These are phyloP conservation scores for Distichodus sexfasciatus DNA, from an alignment of 2,797 vertebrate species.

Conservation along the genomic window DNA sequence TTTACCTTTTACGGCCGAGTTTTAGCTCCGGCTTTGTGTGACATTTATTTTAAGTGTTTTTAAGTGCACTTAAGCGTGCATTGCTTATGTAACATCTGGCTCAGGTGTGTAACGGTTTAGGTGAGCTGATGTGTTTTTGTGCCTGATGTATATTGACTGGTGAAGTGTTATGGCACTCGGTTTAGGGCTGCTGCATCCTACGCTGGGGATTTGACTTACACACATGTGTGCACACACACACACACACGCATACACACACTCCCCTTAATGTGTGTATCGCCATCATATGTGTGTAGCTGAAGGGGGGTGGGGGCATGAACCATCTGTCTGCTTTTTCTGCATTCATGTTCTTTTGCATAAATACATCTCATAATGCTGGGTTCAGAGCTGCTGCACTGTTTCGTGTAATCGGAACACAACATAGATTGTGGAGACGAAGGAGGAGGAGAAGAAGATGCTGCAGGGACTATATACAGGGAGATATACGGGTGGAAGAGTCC, in stretches of 20 bases:
- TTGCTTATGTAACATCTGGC: too few species aligned
- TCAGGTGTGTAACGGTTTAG: slow-evolving; percentile 17
- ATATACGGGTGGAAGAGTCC: too few species aligned
- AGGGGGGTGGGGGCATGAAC: slow-evolving; percentile 39
- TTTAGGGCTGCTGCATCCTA: slow-evolving; percentile 54
- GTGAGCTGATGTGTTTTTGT: slow-evolving; percentile 46
- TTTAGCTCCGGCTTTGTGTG: too few species aligned
- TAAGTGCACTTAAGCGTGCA: too few species aligned
- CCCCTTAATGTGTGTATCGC: slow-evolving; percentile 32
- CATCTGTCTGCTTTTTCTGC: slow-evolving; percentile 39
- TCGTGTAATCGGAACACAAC: too few species aligned
- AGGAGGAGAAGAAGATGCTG: too few species aligned
- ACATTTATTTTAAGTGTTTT: too few species aligned
- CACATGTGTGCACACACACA: slow-evolving; percentile 42
- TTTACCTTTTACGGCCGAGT: too few species aligned
- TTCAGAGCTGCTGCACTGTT: not conserved
- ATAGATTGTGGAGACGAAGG: too few species aligned
- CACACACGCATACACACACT: slow-evolving; percentile 45
- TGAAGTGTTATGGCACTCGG: slow-evolving; percentile 61
- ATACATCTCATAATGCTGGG: slow-evolving; percentile 25
- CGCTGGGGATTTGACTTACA: slow-evolving; percentile 57
- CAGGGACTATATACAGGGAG: not conserved
- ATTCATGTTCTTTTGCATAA: slow-evolving; percentile 13
- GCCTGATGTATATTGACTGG: slow-evolving; percentile 60
- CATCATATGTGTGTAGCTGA: slow-evolving; percentile 45